Conservation (phyloP, 2,888 invertebrate genomes). For the Synanthedon tipuliformis region DNA sequence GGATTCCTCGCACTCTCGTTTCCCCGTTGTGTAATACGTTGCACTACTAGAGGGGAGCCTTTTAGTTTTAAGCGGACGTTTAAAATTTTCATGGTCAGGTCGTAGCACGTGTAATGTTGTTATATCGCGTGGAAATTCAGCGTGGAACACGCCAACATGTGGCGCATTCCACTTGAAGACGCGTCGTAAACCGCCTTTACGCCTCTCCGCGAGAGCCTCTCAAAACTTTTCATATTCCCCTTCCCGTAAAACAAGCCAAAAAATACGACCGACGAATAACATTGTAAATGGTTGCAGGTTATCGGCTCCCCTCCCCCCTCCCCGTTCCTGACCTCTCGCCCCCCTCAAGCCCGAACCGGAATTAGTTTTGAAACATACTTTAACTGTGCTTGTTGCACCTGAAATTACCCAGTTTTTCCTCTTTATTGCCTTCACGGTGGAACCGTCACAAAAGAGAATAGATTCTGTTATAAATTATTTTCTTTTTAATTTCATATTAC, state of each 20-base stretch:
- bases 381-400: conserved; percentile 48
- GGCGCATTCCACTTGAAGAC: conserved; percentile 62
- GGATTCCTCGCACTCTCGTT: conserved; percentile 20
- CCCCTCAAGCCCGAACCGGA: conserved; percentile 33
- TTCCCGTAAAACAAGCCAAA: conserved; percentile 64
- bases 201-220: conserved; percentile 58
- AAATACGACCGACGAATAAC: conserved; percentile 67
- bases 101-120: conserved; percentile 60
- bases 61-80: conserved; percentile 50
- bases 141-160: conserved; percentile 50
- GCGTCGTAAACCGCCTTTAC: conserved; percentile 68
- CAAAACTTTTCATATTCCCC: conserved; percentile 69
- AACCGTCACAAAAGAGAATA: conserved; percentile 10
- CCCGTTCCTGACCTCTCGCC: conserved; percentile 22
- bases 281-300: conserved; percentile 64
- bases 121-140: conserved; percentile 51
- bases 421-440: conserved; percentile 23
- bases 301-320: conserved; percentile 33
- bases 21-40: conserved; percentile 13
- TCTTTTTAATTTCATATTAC: too few species aligned
- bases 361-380: conserved; percentile 66
- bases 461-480: too few species aligned
- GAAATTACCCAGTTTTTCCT: conserved; percentile 37
- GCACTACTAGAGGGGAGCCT: conserved; percentile 20
- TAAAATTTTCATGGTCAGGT: conserved; percentile 67